phyloP scores from a whole-genome alignment of 2,113 vertebrate species.

The Ceuthmochares aereus region DNA sequence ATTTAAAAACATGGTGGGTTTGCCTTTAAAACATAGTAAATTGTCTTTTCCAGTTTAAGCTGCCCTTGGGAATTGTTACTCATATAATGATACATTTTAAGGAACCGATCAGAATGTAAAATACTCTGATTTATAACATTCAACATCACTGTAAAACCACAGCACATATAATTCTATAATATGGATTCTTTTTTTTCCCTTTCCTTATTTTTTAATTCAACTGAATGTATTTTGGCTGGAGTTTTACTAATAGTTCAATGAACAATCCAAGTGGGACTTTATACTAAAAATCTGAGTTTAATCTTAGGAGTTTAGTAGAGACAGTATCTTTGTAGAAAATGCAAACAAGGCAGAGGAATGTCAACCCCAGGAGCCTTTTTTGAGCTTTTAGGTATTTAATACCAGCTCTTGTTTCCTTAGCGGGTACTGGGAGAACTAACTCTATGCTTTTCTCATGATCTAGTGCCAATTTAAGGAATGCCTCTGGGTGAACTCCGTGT shows the following conservation, averaged over 20 bases:
- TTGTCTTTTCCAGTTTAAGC: neutral
- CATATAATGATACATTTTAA: neutral
- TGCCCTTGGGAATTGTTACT: neutral
- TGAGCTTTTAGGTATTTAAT: constrained; percentile 29
- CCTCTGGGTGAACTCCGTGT: neutral
- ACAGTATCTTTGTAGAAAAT: neutral
- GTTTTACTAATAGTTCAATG: neutral
- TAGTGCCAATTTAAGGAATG: neutral
- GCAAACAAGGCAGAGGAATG: neutral
- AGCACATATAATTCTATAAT: neutral
- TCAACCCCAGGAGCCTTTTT: constrained; percentile 2
- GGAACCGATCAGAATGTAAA: neutral
- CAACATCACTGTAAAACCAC: neutral
- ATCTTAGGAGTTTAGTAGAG: neutral
- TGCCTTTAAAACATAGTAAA: neutral
- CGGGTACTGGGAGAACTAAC: neutral
- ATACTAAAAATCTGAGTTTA: neutral
- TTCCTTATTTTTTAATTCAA: neutral
- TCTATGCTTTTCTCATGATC: constrained; percentile 35
- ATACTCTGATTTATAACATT: neutral
- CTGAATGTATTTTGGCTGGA: neutral
- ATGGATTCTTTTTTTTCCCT: rapidly evolving
- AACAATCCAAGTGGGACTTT: neutral
- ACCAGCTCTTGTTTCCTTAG: constrained; percentile 13
- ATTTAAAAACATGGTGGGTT: neutral